phyloP scores from a whole-genome alignment of 2,797 vertebrate genomes.

The Hyperoplus immaculatus region DNA sequence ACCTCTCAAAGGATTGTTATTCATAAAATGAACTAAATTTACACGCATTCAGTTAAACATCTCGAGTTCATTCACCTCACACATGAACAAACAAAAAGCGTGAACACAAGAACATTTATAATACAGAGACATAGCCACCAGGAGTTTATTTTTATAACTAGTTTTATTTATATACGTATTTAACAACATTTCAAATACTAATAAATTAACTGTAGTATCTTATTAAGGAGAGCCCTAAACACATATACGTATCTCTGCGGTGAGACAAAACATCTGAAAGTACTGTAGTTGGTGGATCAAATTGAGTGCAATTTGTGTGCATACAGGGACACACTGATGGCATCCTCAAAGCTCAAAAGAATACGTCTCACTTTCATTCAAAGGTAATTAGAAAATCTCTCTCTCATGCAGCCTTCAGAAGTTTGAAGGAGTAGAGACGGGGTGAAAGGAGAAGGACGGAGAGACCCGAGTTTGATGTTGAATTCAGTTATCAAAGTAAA shows the following conservation, averaged over 20 bases:
- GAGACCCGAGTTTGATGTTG: neutral
- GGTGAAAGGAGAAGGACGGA: neutral
- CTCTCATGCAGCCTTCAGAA: neutral
- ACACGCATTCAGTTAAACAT: constrained; percentile 29
- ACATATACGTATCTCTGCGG: too few relatives aligned
- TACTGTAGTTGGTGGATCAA: too few relatives aligned
- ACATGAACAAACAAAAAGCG: constrained; percentile 22
- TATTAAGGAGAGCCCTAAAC: too few relatives aligned
- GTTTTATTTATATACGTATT: too few relatives aligned
- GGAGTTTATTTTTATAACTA: too few relatives aligned
- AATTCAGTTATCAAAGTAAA: constrained; percentile 20
- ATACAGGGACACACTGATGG: neutral
- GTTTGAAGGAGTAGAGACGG: neutral
- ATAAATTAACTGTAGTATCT: too few relatives aligned
- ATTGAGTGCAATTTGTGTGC: neutral
- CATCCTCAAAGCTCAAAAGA: constrained; percentile 7
- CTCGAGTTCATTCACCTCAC: constrained; percentile 22
- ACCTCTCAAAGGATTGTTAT: constrained; percentile 28
- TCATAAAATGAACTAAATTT: constrained; percentile 53
- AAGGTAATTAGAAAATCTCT: constrained; percentile 9
- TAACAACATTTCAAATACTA: too few relatives aligned
- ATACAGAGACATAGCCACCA: neutral
- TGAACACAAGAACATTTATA: constrained; percentile 3
- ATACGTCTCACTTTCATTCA: constrained; percentile 10
- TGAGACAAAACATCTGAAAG: neutral